A percentile compares a stretch with the other conserved stretches of the same genome.
Conservation (phyloP, 1,140 invertebrate genomes). For the Akabosia matsudoensis region DNA sequence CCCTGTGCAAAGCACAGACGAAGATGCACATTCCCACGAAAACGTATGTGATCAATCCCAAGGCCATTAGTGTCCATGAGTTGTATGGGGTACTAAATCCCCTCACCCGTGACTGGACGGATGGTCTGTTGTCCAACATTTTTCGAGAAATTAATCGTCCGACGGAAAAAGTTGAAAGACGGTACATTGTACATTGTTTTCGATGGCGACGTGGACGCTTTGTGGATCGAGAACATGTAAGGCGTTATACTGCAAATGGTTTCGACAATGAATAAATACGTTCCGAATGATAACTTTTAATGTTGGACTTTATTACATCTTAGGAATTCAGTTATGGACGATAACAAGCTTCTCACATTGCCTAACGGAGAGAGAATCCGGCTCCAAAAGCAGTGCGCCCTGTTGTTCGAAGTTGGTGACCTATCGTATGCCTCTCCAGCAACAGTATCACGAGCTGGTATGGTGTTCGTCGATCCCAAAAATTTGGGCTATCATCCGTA, state of each 20-base stretch:
- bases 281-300: conserved; percentile 50
- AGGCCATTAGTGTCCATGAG: conserved; percentile 81
- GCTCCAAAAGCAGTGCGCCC: conserved; percentile 72
- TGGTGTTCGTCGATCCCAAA: conserved; percentile 90
- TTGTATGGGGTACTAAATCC: conserved; percentile 85
- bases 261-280: conserved; percentile 79
- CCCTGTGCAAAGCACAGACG: conserved; percentile 73
- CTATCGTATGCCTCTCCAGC: conserved; percentile 85
- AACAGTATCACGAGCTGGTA: conserved; percentile 83
- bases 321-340: conserved; percentile 96
- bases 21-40: conserved; percentile 71
- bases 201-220: conserved; percentile 87
- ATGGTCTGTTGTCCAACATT: conserved; percentile 83
- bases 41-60: conserved; percentile 74
- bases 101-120: conserved; percentile 82
- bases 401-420: conserved; percentile 87
- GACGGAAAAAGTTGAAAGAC: conserved; percentile 64
- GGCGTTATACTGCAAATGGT: conserved; percentile 90
- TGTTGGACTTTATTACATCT: conserved; percentile 65
- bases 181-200: conserved; percentile 81
- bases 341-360: conserved; percentile 82
- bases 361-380: conserved; percentile 86
- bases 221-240: conserved; percentile 84
- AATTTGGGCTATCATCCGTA: conserved; percentile 80
- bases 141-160: conserved; percentile 84